These are phyloP conservation scores for Spodoptera picta DNA, from an alignment of 2,888 invertebrate species.

Conservation along the genomic window DNA sequence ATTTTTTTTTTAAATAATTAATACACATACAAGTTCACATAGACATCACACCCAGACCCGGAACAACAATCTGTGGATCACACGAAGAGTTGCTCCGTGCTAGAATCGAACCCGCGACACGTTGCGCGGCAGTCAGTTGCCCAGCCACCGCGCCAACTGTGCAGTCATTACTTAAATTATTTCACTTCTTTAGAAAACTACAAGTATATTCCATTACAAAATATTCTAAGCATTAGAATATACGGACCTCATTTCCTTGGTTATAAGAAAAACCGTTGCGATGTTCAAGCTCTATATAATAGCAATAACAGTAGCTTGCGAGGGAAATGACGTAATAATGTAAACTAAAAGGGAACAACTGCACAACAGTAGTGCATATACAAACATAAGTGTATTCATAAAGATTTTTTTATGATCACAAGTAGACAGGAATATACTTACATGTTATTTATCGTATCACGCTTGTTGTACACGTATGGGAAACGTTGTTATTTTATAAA, in stretches of 20 bases:
- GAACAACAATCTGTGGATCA: too few species aligned
- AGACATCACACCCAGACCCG: too few species aligned
- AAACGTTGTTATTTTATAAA: not conserved
- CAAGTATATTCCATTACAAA: not conserved
- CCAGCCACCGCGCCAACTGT: too few species aligned
- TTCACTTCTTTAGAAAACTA: too few species aligned
- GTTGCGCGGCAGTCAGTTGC: too few species aligned
- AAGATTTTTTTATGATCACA: slow-evolving; percentile 6
- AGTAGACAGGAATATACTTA: not conserved
- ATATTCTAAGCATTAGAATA: slow-evolving; percentile 6
- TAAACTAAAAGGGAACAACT: slow-evolving; percentile 6
- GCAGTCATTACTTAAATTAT: too few species aligned
- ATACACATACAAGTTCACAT: too few species aligned
- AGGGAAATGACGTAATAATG: slow-evolving; percentile 12
- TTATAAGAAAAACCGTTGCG: slow-evolving; percentile 2
- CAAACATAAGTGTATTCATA: slow-evolving; percentile 13
- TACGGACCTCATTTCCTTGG: not conserved
- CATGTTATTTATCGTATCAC: slow-evolving; percentile 14
- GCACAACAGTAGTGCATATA: slow-evolving; percentile 13
- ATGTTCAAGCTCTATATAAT: slow-evolving; percentile 6
- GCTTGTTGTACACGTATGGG: slow-evolving; percentile 6
- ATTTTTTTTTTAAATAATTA: too few species aligned
- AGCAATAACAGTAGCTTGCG: slow-evolving; percentile 15
- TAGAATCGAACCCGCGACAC: too few species aligned
- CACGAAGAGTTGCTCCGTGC: too few species aligned